phyloP scores from a whole-genome alignment of 1,140 invertebrate genomes.

The Hydropsyche tenuis region DNA sequence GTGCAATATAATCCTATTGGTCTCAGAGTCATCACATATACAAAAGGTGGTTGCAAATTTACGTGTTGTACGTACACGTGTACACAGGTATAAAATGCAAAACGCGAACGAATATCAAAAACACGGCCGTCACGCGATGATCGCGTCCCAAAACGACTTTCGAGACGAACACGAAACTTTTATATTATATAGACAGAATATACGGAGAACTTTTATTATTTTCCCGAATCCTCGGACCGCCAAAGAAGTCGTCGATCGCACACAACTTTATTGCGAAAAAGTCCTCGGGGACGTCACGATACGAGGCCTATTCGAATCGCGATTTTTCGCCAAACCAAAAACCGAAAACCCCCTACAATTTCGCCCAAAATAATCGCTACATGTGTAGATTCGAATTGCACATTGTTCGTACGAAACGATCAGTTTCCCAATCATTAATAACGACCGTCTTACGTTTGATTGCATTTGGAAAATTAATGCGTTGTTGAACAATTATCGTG shows the following conservation, averaged over 20 bases:
- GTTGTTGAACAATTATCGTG: neutral
- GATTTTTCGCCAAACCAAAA: no score
- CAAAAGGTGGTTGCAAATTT: conserved; percentile 44
- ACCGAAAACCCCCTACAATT: no score
- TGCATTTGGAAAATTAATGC: neutral
- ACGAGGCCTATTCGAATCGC: neutral
- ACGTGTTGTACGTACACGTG: conserved; percentile 30
- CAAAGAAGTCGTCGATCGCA: conserved; percentile 3
- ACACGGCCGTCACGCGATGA: conserved; percentile 42
- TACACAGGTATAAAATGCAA: conserved; percentile 42
- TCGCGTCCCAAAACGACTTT: conserved; percentile 3
- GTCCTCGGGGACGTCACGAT: neutral
- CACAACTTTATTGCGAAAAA: conserved; percentile 1
- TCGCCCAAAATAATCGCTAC: no score
- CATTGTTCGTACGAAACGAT: neutral
- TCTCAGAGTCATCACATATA: neutral
- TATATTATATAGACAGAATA: neutral
- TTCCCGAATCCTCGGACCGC: conserved; percentile 8
- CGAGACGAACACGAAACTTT: conserved; percentile 9
- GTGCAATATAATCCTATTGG: no score
- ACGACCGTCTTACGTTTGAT: no score
- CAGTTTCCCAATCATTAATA: no score
- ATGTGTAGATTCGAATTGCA: conserved; percentile 1
- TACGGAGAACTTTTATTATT: conserved; percentile 20
- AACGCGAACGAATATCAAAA: conserved; percentile 45